Evolutionary conservation across 2,888 invertebrate species (phyloP).

Genomic region (Homarus gammarus): DNA sequence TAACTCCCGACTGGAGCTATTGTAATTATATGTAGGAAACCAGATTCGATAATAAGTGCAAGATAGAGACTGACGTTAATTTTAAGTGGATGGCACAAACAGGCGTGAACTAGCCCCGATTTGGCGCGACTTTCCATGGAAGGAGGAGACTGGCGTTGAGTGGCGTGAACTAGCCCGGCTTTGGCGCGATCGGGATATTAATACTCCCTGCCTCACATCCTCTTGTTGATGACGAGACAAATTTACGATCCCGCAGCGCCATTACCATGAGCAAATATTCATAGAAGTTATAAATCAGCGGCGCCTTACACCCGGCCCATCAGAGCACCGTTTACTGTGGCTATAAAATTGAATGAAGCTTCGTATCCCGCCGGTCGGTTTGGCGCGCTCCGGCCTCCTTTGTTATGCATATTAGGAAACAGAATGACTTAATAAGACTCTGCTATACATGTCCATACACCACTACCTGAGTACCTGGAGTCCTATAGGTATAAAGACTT

Average conservation of each 20-base stretch:
- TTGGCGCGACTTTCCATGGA: too few species aligned
- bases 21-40: too few species aligned
- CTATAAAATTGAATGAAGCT: constrained; percentile 18
- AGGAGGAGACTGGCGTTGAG: too few species aligned
- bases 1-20: too few species aligned
- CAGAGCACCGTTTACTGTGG: constrained; percentile 4
- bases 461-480: too few species aligned
- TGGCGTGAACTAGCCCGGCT: neutral
- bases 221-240: constrained; percentile 19
- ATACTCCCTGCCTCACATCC: neutral
- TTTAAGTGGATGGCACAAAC: too few species aligned
- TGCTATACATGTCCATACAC: neutral
- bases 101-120: too few species aligned
- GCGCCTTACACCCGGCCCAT: constrained; percentile 17
- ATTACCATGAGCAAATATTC: constrained; percentile 40
- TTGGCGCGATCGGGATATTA: neutral
- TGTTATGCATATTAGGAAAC: neutral
- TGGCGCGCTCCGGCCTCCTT: neutral
- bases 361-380: neutral
- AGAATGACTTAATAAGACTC: constrained; percentile 17
- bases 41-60: too few species aligned
- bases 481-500: too few species aligned
- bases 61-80: too few species aligned
- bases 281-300: constrained; percentile 34
- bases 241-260: constrained; percentile 23